Conservation (phyloP, 2,797 vertebrate genomes). For the Thunnus albacares region DNA sequence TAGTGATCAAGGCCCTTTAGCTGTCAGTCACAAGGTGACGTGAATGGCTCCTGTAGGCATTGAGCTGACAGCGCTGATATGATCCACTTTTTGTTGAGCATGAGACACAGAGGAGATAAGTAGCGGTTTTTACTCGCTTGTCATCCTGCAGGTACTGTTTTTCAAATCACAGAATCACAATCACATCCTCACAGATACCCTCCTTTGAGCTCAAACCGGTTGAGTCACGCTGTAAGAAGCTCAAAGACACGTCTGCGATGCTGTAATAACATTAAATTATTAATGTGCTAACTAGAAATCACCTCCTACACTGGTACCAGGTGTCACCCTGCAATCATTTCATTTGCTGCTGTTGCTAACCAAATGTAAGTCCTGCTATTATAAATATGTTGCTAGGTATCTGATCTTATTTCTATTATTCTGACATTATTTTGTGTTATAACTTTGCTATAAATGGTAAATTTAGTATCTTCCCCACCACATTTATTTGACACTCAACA, state of each 20-base stretch:
- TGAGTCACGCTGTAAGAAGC: constrained; percentile 43
- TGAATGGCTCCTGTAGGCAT: constrained; percentile 52
- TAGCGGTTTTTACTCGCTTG: constrained; percentile 49
- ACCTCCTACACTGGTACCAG: constrained; percentile 25
- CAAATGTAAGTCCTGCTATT: background rate
- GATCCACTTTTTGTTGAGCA: constrained; percentile 46
- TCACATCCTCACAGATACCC: constrained; percentile 19
- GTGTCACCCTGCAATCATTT: constrained; percentile 17
- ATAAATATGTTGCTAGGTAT: constrained; percentile 3
- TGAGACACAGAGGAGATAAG: constrained; percentile 55
- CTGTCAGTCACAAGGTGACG: constrained; percentile 52
- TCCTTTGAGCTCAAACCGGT: constrained; percentile 1
- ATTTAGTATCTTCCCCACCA: background rate
- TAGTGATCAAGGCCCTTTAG: constrained; percentile 55
- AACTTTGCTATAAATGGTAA: no score
- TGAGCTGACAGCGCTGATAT: constrained; percentile 55
- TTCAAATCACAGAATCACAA: constrained; percentile 47
- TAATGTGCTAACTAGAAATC: constrained; percentile 30
- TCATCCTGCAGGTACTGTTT: constrained; percentile 51
- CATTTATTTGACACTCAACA: background rate
- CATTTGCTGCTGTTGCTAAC: constrained; percentile 17
- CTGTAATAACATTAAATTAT: constrained; percentile 16
- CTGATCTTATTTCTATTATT: constrained; percentile 1
- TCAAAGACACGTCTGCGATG: background rate
- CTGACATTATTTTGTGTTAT: constrained; percentile 6